phyloP scores from a whole-genome alignment of 2,113 vertebrate species.

The Macrotus californicus region DNA sequence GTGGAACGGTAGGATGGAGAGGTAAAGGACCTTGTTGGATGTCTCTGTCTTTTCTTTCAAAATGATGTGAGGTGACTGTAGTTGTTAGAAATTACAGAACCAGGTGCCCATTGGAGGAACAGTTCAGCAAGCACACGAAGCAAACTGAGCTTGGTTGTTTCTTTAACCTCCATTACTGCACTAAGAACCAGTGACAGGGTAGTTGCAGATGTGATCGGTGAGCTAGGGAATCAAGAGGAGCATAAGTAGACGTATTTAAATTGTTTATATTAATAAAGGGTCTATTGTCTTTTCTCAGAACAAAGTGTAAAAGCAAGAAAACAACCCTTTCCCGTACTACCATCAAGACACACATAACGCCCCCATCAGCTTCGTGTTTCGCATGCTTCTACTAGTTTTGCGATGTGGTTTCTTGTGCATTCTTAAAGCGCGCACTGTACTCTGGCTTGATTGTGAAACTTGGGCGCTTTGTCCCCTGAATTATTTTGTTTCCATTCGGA shows the following conservation, averaged over 20 bases:
- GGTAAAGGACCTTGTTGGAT: not conserved
- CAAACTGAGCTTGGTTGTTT: not conserved
- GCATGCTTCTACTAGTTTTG: not conserved
- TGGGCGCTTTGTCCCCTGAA: not conserved
- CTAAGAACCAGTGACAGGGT: not conserved
- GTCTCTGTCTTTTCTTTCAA: not conserved
- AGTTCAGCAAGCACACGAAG: not conserved
- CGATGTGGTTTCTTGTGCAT: not conserved
- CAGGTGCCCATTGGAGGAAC: not conserved
- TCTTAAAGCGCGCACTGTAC: not conserved
- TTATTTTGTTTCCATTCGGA: slow-evolving; percentile 1
- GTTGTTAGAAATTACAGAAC: not conserved
- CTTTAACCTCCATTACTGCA: not conserved
- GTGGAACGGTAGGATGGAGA: not conserved
- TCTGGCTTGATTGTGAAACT: not conserved
- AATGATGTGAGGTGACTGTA: not conserved
- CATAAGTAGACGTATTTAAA: not conserved
- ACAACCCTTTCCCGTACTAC: not conserved
- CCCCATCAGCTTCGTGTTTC: not conserved
- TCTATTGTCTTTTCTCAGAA: not conserved
- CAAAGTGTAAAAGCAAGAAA: not conserved
- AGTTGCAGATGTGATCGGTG: not conserved
- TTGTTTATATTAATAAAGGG: not conserved
- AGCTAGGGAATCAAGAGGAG: not conserved
- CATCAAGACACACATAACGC: not conserved